Conservation (phyloP, 2,888 invertebrate genomes). For the Ommatoiulus sabulosus region DNA sequence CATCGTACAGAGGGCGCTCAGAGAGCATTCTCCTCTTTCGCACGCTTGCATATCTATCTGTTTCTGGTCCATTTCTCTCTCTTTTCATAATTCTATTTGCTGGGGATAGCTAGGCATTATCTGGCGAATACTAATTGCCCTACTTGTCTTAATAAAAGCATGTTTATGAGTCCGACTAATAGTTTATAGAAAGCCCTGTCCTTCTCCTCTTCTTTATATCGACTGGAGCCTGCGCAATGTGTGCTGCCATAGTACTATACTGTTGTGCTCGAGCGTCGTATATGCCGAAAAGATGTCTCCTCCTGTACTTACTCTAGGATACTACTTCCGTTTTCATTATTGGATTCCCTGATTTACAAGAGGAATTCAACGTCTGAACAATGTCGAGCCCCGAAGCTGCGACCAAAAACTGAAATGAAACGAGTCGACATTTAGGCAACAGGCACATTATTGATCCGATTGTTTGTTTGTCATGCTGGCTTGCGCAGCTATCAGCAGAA, state of each 20-base stretch:
- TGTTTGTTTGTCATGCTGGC: not conserved
- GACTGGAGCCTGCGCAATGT: not conserved
- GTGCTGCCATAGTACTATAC: not conserved
- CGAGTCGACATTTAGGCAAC: slow-evolving; percentile 12
- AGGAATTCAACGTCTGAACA: slow-evolving; percentile 12
- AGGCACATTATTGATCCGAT: slow-evolving; percentile 17
- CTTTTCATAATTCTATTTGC: slow-evolving; percentile 34
- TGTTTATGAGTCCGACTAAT: slow-evolving; percentile 28
- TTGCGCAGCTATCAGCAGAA: not conserved
- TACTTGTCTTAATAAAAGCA: slow-evolving; percentile 34
- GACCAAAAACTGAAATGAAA: slow-evolving; percentile 7
- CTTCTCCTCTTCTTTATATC: slow-evolving; percentile 14
- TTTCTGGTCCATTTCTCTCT: slow-evolving; percentile 28
- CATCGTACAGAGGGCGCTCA: not conserved
- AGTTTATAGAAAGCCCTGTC: slow-evolving; percentile 28
- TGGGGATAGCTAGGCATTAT: slow-evolving; percentile 27
- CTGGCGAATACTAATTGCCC: slow-evolving; percentile 34
- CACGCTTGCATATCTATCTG: not conserved
- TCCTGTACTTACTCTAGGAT: slow-evolving; percentile 1
- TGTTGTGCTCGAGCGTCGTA: not conserved
- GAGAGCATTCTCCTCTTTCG: not conserved
- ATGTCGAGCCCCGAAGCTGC: not conserved
- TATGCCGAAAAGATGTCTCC: not conserved
- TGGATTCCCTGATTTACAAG: slow-evolving; percentile 34
- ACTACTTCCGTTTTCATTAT: slow-evolving; percentile 34